phyloP scores from a whole-genome alignment of 2,113 vertebrate genomes.

The Epinephelus lanceolatus region DNA sequence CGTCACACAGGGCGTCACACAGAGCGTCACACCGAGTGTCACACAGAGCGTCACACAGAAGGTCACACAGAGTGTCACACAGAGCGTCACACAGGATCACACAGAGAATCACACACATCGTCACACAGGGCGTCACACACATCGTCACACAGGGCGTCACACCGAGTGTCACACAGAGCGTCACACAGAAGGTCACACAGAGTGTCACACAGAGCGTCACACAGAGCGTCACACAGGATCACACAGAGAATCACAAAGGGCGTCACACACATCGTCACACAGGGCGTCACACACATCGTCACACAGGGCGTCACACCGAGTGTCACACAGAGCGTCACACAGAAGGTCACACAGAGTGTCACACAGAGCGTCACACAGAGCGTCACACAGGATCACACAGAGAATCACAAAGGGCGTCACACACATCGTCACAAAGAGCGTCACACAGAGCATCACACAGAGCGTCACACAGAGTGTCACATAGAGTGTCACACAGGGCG shows the following conservation, averaged over 20 bases:
- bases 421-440: neutral
- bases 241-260: neutral
- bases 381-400: neutral
- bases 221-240: neutral
- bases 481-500: neutral
- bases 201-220: neutral
- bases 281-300: neutral
- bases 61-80: neutral
- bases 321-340: neutral
- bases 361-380: neutral
- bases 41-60: neutral
- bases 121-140: neutral
- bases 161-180: neutral
- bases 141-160: neutral
- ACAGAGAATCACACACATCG: neutral
- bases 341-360: neutral
- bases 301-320: neutral
- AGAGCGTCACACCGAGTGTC: neutral
- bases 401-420: neutral
- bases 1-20: neutral
- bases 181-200: neutral
- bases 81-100: neutral
- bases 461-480: neutral
- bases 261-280: neutral
- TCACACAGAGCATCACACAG: neutral